Percentiles rank a stretch among this genome's conserved stretches.
These are phyloP conservation scores for Junonia oenone DNA, from an alignment of 2,888 invertebrate species.

Conservation along the genomic window DNA sequence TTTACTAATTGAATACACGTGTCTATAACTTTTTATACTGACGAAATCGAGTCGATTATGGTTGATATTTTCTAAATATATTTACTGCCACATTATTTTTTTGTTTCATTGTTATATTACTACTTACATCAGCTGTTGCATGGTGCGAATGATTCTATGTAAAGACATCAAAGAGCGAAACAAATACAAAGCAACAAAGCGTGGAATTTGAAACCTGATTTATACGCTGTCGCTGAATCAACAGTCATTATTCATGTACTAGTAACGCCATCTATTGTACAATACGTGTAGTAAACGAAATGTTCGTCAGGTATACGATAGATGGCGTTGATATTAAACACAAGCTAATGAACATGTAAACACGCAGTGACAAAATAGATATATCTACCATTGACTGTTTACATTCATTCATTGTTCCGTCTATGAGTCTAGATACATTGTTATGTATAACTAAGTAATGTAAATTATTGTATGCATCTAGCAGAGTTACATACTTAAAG, in stretches of 20 bases:
- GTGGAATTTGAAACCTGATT: constrained; percentile 10
- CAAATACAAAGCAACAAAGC: constrained; percentile 8
- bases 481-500: neutral
- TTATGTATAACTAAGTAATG: neutral
- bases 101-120: constrained; percentile 36
- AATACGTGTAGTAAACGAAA: neutral
- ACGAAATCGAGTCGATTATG: constrained; percentile 65
- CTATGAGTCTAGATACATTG: neutral
- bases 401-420: neutral
- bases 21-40: constrained; percentile 63
- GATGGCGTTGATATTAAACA: constrained; percentile 4
- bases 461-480: neutral
- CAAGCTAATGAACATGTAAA: too few relatives aligned
- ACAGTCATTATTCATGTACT: constrained; percentile 7
- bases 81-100: constrained; percentile 68
- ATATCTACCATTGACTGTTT: neutral
- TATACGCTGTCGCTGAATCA: neutral
- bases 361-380: too few relatives aligned
- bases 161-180: constrained; percentile 5
- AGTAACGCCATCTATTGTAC: constrained; percentile 26
- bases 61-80: constrained; percentile 79
- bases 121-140: neutral
- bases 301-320: neutral
- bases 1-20: constrained; percentile 50
- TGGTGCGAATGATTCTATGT: constrained; percentile 1